A percentile compares a stretch with the other conserved stretches of the same genome.
Conservation (phyloP, 2,113 vertebrate species). For the Salvelinus namaycush region DNA sequence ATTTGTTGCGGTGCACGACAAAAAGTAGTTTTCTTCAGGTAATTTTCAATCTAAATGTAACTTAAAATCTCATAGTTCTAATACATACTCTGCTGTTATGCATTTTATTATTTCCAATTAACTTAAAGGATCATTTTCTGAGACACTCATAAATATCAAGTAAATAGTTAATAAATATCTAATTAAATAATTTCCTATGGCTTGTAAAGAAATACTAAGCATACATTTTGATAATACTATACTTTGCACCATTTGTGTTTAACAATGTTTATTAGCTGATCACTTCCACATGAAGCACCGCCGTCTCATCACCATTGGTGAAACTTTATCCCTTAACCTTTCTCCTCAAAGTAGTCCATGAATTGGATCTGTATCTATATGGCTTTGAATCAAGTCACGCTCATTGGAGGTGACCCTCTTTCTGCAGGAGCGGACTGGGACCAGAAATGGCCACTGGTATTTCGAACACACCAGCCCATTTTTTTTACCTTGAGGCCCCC, state of each 20-base stretch:
- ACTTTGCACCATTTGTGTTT: slow-evolving; percentile 15
- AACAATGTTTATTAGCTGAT: neutral
- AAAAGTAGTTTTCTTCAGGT: neutral
- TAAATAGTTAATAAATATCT: slow-evolving; percentile 9
- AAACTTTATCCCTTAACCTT: neutral
- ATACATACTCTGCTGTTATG: neutral
- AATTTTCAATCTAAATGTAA: neutral
- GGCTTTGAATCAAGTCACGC: too few relatives aligned
- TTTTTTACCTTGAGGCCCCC: too few relatives aligned
- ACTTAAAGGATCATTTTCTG: neutral
- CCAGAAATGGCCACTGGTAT: too few relatives aligned
- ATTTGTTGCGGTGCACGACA: neutral
- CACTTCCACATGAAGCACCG: neutral
- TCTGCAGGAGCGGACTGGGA: too few relatives aligned
- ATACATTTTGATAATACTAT: slow-evolving; percentile 5
- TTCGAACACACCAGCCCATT: too few relatives aligned
- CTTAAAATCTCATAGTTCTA: neutral
- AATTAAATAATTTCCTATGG: neutral
- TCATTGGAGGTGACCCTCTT: too few relatives aligned
- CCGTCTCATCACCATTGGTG: neutral
- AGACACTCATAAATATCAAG: neutral
- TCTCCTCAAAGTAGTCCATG: neutral
- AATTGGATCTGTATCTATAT: too few relatives aligned
- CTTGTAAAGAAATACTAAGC: neutral
- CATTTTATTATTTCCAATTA: neutral